Conservation (phyloP, 2,113 vertebrate genomes). For the Furnarius figulus region DNA sequence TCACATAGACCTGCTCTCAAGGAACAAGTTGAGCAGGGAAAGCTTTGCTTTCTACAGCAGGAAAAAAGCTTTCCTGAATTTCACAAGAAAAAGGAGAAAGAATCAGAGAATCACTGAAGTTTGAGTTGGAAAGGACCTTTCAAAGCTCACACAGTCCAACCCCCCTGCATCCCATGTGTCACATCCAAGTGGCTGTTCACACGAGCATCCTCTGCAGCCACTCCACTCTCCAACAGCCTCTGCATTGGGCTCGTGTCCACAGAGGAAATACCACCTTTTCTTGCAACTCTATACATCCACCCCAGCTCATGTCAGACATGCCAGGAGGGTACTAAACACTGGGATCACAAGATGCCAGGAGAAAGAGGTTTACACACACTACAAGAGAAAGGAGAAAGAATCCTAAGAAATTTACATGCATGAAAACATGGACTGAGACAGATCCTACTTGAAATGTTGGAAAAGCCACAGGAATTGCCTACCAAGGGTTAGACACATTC, state of each 20-base stretch:
- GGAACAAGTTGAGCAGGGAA: background rate
- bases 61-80: background rate
- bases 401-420: rapidly evolving
- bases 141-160: background rate
- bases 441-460: background rate
- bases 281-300: background rate
- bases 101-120: background rate
- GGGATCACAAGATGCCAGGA: too few species aligned
- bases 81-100: background rate
- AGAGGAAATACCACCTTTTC: background rate
- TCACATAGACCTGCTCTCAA: background rate
- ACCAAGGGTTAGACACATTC: background rate
- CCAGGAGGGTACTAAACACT: background rate
- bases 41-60: background rate
- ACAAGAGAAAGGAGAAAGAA: background rate
- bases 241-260: background rate
- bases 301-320: background rate
- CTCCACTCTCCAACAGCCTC: background rate
- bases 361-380: background rate
- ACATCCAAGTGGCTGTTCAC: background rate
- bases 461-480: background rate
- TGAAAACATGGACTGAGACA: background rate
- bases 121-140: background rate
- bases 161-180: background rate
- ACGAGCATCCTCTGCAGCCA: background rate